Conservation (phyloP, 2,888 invertebrate genomes). For the Drosophila lacicola region DNA sequence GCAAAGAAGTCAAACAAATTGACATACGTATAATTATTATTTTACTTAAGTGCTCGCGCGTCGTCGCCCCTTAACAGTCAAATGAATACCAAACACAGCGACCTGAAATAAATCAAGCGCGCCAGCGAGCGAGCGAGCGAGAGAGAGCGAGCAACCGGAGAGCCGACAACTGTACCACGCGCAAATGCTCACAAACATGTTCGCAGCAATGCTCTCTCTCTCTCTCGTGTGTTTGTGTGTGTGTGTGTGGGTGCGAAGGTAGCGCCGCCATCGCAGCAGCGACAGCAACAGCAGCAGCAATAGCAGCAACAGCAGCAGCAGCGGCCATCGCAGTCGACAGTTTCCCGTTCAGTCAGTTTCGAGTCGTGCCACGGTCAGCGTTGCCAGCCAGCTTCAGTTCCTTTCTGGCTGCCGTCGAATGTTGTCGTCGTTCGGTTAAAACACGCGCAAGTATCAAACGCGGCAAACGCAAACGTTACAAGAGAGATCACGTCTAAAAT, state of each 20-base stretch:
- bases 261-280: constrained; percentile 50
- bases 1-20: constrained; percentile 83
- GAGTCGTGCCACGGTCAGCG: constrained; percentile 81
- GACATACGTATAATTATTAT: constrained; percentile 83
- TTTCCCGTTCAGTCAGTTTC: constrained; percentile 81
- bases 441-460: constrained; percentile 59
- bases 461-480: constrained; percentile 44
- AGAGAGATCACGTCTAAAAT: constrained; percentile 44
- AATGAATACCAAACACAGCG: constrained; percentile 83
- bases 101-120: constrained; percentile 83
- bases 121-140: constrained; percentile 24
- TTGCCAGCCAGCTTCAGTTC: constrained; percentile 83
- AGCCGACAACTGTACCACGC: constrained; percentile 70
- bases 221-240: constrained; percentile 10
- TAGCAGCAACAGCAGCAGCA: constrained; percentile 50
- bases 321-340: constrained; percentile 61
- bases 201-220: constrained; percentile 27
- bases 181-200: constrained; percentile 51
- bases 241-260: constrained; percentile 63
- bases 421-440: constrained; percentile 83
- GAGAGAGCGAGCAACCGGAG: constrained; percentile 48
- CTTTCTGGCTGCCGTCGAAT: constrained; percentile 85
- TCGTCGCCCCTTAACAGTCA: constrained; percentile 82
- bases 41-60: constrained; percentile 83
- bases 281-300: constrained; percentile 31